phyloP scores from a whole-genome alignment of 2,888 invertebrate species.

The Cryptocephalus moraei region DNA sequence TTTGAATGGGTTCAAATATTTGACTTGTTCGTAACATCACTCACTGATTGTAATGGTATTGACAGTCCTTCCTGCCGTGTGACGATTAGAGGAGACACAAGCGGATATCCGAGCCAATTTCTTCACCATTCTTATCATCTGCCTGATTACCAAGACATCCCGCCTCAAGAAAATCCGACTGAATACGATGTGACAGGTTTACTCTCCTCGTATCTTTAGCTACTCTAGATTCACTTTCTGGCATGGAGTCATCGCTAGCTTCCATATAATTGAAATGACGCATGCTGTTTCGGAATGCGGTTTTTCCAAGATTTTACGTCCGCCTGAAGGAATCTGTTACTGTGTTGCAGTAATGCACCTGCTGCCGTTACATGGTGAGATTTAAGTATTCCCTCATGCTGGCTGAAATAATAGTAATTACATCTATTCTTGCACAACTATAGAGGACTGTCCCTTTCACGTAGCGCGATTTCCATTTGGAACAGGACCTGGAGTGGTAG shows the following conservation, averaged over 20 bases:
- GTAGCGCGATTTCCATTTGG: constrained; percentile 20
- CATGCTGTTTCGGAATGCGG: constrained; percentile 40
- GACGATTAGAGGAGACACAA: too few species aligned
- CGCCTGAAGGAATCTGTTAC: constrained; percentile 31
- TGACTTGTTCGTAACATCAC: too few species aligned
- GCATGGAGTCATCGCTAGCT: constrained; percentile 61
- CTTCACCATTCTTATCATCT: constrained; percentile 34
- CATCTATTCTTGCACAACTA: background rate
- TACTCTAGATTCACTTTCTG: constrained; percentile 39
- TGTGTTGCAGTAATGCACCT: constrained; percentile 32
- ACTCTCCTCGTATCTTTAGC: constrained; percentile 34
- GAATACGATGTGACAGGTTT: constrained; percentile 32
- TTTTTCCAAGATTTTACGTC: constrained; percentile 29
- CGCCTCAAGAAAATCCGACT: constrained; percentile 55
- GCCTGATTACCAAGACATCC: constrained; percentile 42
- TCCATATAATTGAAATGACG: constrained; percentile 64
- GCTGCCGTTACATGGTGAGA: constrained; percentile 30
- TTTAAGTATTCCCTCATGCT: constrained; percentile 18
- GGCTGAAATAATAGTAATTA: constrained; percentile 7
- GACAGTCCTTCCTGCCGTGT: too few species aligned
- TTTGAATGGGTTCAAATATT: too few species aligned
- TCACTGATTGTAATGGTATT: too few species aligned
- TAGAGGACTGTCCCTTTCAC: constrained; percentile 27
- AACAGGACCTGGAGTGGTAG: constrained; percentile 24
- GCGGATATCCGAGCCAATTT: too few species aligned